These are phyloP conservation scores for Coleophora flavipennella DNA, from an alignment of 2,888 invertebrate genomes.

Conservation along the genomic window DNA sequence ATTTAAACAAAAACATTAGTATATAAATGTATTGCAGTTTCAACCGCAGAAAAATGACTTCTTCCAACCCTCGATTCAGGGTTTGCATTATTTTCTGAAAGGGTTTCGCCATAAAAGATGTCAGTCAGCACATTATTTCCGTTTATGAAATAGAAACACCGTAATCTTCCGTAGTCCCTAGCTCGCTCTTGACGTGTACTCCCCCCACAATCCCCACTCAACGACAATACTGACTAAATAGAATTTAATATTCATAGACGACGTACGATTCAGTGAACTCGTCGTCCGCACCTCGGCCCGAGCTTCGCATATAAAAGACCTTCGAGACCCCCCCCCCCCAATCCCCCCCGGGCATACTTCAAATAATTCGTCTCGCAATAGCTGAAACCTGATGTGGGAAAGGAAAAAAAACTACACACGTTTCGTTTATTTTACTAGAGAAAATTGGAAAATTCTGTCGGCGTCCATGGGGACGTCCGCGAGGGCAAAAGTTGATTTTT, in stretches of 20 bases:
- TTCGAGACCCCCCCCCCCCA: too few species aligned
- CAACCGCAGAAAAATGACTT: too few species aligned
- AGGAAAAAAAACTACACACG: conserved; percentile 39
- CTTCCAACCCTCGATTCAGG: too few species aligned
- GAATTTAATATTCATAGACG: conserved; percentile 71
- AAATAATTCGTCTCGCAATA: conserved; percentile 62
- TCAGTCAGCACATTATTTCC: too few species aligned
- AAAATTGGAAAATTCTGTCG: conserved; percentile 60
- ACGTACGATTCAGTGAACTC: conserved; percentile 69
- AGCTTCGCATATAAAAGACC: conserved; percentile 64
- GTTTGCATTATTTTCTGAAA: too few species aligned
- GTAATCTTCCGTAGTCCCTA: too few species aligned
- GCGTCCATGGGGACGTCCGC: conserved; percentile 36
- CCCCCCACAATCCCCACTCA: conserved; percentile 52
- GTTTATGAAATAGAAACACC: too few species aligned
- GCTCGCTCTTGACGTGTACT: conserved; percentile 23
- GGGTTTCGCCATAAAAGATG: too few species aligned
- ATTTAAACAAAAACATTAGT: too few species aligned
- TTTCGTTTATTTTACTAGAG: conserved; percentile 50
- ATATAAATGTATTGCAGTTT: too few species aligned
- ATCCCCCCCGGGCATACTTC: conserved; percentile 59
- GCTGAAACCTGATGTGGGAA: conserved; percentile 43
- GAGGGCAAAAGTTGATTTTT: conserved; percentile 31
- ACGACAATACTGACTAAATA: conserved; percentile 64
- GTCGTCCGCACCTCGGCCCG: conserved; percentile 64